Percentiles rank a stretch among this genome's conserved stretches.
These are phyloP conservation scores for Ondatra zibethicus DNA, from an alignment of 2,113 vertebrate species.

Conservation along the genomic window DNA sequence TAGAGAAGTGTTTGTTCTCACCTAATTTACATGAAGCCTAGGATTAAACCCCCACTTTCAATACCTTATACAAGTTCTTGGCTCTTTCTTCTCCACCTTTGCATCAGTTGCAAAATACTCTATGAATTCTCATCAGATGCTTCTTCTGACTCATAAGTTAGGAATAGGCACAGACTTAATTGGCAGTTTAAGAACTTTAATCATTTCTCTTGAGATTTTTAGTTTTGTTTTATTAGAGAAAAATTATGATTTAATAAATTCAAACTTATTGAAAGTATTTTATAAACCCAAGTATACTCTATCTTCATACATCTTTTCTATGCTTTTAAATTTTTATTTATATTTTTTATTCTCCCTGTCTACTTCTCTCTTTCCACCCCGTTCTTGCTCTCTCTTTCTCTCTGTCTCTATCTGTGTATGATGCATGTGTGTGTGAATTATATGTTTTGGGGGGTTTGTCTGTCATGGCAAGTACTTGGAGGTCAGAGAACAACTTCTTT, in stretches of 20 bases:
- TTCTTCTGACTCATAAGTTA: not conserved
- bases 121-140: not conserved
- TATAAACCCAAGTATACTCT: not conserved
- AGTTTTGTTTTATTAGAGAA: not conserved
- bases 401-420: not conserved
- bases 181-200: not conserved
- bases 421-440: not conserved
- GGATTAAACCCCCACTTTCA: not conserved
- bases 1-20: not conserved
- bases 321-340: not conserved
- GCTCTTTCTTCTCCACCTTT: not conserved
- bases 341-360: not conserved
- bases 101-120: not conserved
- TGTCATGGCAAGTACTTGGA: not conserved
- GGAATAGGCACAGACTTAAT: not conserved
- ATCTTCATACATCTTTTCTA: not conserved
- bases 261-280: not conserved
- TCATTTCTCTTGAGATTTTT: not conserved
- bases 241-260: not conserved
- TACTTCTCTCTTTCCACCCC: not conserved
- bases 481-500: not conserved
- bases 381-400: not conserved
- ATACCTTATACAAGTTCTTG: not conserved
- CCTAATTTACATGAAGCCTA: not conserved
- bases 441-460: not conserved